A percentile compares a stretch with the other conserved stretches of the same genome.
Conservation (phyloP, 1,140 invertebrate species). For the Pogonognathellus flavescens region DNA sequence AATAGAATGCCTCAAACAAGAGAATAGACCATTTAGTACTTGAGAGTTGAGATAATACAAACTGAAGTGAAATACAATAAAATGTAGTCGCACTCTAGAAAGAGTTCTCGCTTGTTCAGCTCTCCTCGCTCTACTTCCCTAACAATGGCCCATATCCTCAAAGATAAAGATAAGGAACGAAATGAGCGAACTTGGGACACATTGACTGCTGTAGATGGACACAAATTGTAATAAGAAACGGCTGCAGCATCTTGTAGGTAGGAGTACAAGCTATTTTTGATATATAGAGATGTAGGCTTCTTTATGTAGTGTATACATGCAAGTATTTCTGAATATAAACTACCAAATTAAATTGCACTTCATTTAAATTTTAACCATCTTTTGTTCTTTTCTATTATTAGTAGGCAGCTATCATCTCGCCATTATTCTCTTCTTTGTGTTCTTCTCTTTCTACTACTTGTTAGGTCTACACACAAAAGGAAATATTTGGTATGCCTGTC, state of each 20-base stretch:
- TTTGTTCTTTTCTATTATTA: constrained; percentile 10
- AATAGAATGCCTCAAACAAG: background rate
- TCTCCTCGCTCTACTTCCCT: constrained; percentile 48
- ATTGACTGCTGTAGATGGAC: constrained; percentile 12
- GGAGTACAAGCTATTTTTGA: too few species aligned
- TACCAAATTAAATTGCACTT: constrained; percentile 27
- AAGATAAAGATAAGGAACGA: constrained; percentile 41
- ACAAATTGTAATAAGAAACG: background rate
- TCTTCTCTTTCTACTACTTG: too few species aligned
- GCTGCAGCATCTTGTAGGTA: background rate
- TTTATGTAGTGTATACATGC: too few species aligned
- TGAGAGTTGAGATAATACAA: constrained; percentile 39
- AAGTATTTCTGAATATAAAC: constrained; percentile 1
- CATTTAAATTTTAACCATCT: constrained; percentile 19
- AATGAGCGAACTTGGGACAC: constrained; percentile 46
- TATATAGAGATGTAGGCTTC: too few species aligned
- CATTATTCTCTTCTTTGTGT: too few species aligned
- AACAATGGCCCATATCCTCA: constrained; percentile 39
- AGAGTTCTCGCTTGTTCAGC: background rate
- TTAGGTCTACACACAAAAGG: too few species aligned
- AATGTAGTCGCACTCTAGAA: background rate
- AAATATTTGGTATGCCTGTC: too few species aligned
- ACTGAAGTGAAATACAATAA: background rate
- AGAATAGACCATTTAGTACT: background rate
- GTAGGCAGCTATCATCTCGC: too few species aligned